Percentiles rank a stretch among this genome's conserved stretches.
Conservation (phyloP, 2,888 invertebrate species). For the Agrypnus murinus region DNA sequence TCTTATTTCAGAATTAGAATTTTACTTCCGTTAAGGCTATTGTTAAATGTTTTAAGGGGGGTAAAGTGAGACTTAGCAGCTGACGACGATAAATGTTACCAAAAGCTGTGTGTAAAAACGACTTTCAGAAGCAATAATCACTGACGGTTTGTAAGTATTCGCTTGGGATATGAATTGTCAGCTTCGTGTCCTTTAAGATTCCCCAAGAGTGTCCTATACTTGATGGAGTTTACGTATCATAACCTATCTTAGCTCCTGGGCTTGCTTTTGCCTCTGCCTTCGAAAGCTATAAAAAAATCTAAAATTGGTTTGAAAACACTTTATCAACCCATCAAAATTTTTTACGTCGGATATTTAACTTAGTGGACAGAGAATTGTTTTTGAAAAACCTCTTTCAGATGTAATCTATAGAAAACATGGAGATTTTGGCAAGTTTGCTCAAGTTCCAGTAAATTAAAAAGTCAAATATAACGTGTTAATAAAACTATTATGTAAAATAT, state of each 20-base stretch:
- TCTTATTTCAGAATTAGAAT: not conserved
- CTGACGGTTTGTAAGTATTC: constrained; percentile 43
- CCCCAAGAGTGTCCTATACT: constrained; percentile 41
- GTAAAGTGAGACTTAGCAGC: too few relatives aligned
- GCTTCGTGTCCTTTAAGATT: constrained; percentile 46
- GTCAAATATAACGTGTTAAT: constrained; percentile 5
- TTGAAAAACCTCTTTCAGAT: constrained; percentile 1
- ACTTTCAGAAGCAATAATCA: constrained; percentile 46
- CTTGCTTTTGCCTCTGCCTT: constrained; percentile 27
- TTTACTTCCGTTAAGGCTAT: constrained; percentile 13
- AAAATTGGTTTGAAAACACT: constrained; percentile 40
- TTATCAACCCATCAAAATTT: constrained; percentile 33
- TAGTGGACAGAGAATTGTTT: constrained; percentile 5
- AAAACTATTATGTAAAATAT: constrained; percentile 16
- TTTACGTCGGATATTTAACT: not conserved
- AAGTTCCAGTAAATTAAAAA: too few relatives aligned
- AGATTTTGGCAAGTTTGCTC: not conserved
- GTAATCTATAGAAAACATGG: not conserved
- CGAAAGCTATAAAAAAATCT: constrained; percentile 39
- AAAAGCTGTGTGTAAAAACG: constrained; percentile 35
- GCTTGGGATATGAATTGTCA: constrained; percentile 38
- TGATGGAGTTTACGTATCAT: constrained; percentile 48
- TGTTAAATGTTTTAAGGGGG: constrained; percentile 11
- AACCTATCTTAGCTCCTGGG: constrained; percentile 40
- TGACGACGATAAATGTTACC: not conserved